Evolutionary conservation across 64 coral and sea anemone genomes (phyloP).

Genomic region (Hydrozoanthus tunicans): DNA sequence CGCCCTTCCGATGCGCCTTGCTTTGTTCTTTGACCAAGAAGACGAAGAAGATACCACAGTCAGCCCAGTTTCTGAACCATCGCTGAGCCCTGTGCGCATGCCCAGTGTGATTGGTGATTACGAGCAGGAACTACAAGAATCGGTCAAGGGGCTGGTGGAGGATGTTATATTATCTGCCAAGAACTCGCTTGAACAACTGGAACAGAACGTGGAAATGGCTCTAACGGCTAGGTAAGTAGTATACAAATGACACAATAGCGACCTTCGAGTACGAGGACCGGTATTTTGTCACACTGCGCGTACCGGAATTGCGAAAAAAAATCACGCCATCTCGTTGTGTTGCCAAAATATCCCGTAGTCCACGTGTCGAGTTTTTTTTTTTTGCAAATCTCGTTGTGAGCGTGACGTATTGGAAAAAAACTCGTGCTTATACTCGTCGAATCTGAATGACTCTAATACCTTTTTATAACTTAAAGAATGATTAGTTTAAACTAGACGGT

Average conservation of each 20-base stretch:
- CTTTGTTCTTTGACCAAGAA: slow-evolving; percentile 33
- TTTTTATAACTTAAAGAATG: too few relatives aligned
- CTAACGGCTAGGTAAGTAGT: slow-evolving; percentile 13
- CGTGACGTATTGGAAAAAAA: too few relatives aligned
- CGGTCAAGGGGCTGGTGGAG: slow-evolving; percentile 16
- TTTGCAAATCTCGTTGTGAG: too few relatives aligned
- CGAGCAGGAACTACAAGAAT: slow-evolving; percentile 36
- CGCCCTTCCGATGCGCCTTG: slow-evolving; percentile 28
- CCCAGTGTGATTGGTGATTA: slow-evolving; percentile 19
- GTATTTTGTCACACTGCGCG: too few relatives aligned
- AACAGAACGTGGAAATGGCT: slow-evolving; percentile 41
- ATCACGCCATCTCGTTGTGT: too few relatives aligned
- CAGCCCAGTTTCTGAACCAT: slow-evolving; percentile 24
- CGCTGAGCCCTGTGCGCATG: slow-evolving; percentile 18
- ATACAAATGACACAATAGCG: not conserved
- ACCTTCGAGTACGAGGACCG: too few relatives aligned
- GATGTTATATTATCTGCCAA: slow-evolving; percentile 66
- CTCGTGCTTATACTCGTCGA: too few relatives aligned
- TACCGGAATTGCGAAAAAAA: too few relatives aligned
- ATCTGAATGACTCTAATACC: too few relatives aligned
- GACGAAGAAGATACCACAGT: slow-evolving; percentile 22
- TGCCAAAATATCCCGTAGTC: too few relatives aligned
- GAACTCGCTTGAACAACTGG: slow-evolving; percentile 54
- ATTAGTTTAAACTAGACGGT: too few relatives aligned
- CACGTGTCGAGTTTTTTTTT: too few relatives aligned